Conservation (phyloP, 2,797 vertebrate species). For the Trachops cirrhosus region DNA sequence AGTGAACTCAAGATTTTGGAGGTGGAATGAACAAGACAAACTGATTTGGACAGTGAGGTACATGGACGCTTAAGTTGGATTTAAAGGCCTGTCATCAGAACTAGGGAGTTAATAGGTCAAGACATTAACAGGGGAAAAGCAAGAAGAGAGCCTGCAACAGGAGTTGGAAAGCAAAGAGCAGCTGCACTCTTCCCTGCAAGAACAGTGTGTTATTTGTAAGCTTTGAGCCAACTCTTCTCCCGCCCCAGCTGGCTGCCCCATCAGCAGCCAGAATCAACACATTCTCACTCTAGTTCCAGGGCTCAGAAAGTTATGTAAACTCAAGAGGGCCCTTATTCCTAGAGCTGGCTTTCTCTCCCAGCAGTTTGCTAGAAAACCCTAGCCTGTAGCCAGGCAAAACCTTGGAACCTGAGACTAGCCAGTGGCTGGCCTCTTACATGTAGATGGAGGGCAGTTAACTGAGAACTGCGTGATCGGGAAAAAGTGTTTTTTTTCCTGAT, state of each 20-base stretch:
- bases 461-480: background rate
- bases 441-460: background rate
- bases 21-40: background rate
- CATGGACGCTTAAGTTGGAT: background rate
- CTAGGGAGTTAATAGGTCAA: background rate
- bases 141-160: background rate
- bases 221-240: background rate
- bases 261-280: slow-evolving; percentile 41
- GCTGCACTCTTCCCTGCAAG: background rate
- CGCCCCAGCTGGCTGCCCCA: background rate
- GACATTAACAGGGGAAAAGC: background rate
- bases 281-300: slow-evolving; percentile 11
- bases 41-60: background rate
- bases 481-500: background rate
- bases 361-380: slow-evolving; percentile 65
- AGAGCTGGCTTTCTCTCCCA: slow-evolving; percentile 44
- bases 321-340: slow-evolving; percentile 26
- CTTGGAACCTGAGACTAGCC: background rate
- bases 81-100: background rate
- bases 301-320: slow-evolving; percentile 45
- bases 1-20: background rate
- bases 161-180: background rate
- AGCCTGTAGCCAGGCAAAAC: slow-evolving; percentile 9
- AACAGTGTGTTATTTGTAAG: background rate
- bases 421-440: background rate